A percentile compares a stretch with the other conserved stretches of the same genome.
Evolutionary conservation across 1,140 invertebrate genomes (phyloP).

Genomic region (Lasioglossum albipes): DNA sequence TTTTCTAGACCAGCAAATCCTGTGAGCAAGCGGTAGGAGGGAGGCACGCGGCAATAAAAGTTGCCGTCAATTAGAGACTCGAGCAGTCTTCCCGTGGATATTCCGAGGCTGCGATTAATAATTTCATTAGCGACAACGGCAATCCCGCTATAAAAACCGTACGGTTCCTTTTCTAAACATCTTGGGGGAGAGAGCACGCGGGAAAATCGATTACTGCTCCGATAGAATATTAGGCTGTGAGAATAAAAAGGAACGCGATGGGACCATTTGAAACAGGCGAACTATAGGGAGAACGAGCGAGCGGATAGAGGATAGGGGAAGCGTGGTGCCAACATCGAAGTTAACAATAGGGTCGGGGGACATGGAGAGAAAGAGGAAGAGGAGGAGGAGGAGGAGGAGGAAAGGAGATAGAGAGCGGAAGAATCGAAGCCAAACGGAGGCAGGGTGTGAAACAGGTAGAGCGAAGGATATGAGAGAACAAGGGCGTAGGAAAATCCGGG

Average conservation of each 20-base stretch:
- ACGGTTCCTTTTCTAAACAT: no score
- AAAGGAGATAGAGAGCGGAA: background rate
- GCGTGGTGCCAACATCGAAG: background rate
- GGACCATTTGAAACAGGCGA: background rate
- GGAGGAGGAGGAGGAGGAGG: no score
- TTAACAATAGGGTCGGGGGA: background rate
- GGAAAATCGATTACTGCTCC: background rate
- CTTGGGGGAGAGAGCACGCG: background rate
- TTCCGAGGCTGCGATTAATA: no score
- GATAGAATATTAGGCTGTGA: background rate
- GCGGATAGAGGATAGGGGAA: background rate
- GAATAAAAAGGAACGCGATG: background rate
- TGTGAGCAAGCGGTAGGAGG: no score
- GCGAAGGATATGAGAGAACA: conserved; percentile 18
- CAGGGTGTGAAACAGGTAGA: conserved; percentile 2
- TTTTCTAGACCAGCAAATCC: no score
- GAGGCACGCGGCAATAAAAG: no score
- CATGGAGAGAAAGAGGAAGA: no score
- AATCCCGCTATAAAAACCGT: no score
- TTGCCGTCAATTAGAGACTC: no score
- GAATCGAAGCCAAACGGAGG: background rate
- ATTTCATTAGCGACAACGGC: no score
- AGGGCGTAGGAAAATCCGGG: conserved; percentile 27
- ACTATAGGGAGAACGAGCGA: background rate
- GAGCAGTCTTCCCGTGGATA: no score